phyloP scores from a whole-genome alignment of 2,888 invertebrate genomes.

The Calliphora vomitoria region DNA sequence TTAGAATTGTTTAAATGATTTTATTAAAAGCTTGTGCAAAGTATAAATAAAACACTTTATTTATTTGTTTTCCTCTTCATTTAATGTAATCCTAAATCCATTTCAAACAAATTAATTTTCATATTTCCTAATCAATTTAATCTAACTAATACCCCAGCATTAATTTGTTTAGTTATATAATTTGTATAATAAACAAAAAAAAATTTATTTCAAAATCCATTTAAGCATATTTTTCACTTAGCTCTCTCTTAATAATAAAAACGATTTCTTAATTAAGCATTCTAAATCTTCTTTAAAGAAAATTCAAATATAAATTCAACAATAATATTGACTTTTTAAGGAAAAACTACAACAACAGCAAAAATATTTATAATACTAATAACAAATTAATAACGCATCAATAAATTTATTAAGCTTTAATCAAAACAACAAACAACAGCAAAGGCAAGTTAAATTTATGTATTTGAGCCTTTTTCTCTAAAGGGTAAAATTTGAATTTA shows the following conservation, averaged over 20 bases:
- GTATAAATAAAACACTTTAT: too few species aligned
- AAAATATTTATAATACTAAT: slow-evolving; percentile 9
- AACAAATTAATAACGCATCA: slow-evolving; percentile 26
- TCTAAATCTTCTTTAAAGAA: neutral
- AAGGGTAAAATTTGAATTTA: neutral
- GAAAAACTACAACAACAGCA: neutral
- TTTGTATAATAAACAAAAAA: neutral
- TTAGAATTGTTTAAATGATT: too few species aligned
- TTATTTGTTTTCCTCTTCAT: neutral
- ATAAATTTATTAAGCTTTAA: neutral
- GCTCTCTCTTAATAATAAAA: neutral
- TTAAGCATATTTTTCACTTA: neutral
- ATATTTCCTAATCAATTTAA: neutral
- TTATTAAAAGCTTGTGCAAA: too few species aligned
- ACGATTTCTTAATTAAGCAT: neutral
- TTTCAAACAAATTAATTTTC: neutral
- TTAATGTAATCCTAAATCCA: neutral
- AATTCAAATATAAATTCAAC: neutral
- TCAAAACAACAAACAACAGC: neutral
- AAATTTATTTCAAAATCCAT: slow-evolving; percentile 7
- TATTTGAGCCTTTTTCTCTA: neutral
- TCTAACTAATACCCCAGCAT: neutral
- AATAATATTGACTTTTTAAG: slow-evolving; percentile 8
- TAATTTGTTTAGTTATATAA: neutral
- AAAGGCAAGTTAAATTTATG: neutral